Percentiles rank a stretch among this genome's conserved stretches.
Conservation (phyloP, 2,888 invertebrate genomes). For the Conchocele bisecta region DNA sequence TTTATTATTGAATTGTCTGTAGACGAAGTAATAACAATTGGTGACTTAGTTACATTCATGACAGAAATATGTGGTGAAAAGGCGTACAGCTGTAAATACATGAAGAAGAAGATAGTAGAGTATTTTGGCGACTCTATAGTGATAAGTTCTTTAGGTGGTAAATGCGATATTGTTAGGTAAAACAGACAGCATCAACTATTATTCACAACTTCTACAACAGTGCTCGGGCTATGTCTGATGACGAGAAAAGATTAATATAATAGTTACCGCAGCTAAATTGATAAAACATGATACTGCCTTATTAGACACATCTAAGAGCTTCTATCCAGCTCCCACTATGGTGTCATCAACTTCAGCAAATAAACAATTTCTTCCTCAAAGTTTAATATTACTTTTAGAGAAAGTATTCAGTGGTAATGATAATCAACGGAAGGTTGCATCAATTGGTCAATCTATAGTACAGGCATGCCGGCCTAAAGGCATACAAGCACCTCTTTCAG, state of each 20-base stretch:
- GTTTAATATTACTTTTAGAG: slow-evolving; percentile 6
- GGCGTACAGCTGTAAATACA: slow-evolving; percentile 8
- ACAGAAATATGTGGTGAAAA: slow-evolving; percentile 18
- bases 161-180: slow-evolving; percentile 13
- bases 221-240: background rate
- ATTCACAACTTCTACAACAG: slow-evolving; percentile 7
- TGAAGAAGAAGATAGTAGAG: slow-evolving; percentile 18
- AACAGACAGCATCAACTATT: slow-evolving; percentile 9
- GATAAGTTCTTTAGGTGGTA: slow-evolving; percentile 14
- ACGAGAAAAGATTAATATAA: slow-evolving; percentile 9
- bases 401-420: slow-evolving; percentile 1
- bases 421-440: background rate
- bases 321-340: slow-evolving; percentile 3
- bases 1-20: slow-evolving; percentile 5
- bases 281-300: background rate
- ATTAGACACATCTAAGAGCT: background rate
- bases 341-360: slow-evolving; percentile 4
- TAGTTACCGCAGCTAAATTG: slow-evolving; percentile 10
- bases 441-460: slow-evolving; percentile 32
- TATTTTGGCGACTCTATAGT: slow-evolving; percentile 15
- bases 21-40: slow-evolving; percentile 3
- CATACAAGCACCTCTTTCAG: slow-evolving; percentile 28
- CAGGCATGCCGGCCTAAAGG: slow-evolving; percentile 37
- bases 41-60: slow-evolving; percentile 15
- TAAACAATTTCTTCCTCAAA: slow-evolving; percentile 12